Conservation (phyloP, 2,888 invertebrate species). For the Ichneumoninae sp. region DNA sequence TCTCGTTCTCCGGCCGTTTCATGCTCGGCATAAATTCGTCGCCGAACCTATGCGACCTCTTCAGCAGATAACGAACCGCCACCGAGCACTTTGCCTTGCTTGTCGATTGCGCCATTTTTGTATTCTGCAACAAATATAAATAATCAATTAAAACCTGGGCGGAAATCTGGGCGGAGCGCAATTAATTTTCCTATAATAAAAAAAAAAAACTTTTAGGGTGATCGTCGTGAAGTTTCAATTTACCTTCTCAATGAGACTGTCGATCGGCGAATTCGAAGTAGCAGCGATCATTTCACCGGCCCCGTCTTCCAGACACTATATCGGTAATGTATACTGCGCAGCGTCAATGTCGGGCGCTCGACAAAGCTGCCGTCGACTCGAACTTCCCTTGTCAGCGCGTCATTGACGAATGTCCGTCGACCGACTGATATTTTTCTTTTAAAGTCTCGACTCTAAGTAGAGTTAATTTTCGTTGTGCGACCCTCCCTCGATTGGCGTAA, state of each 20-base stretch:
- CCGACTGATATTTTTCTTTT: slow-evolving; percentile 19
- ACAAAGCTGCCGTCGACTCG: not conserved
- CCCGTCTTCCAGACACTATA: not conserved
- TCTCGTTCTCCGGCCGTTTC: slow-evolving; percentile 11
- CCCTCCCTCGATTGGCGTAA: not conserved
- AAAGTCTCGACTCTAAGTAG: not conserved
- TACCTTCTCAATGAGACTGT: slow-evolving; percentile 46
- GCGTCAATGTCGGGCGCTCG: not conserved
- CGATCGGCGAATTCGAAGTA: slow-evolving; percentile 42
- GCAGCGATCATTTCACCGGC: slow-evolving; percentile 31
- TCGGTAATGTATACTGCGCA: not conserved
- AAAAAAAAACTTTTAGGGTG: not conserved
- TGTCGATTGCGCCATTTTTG: slow-evolving; percentile 13
- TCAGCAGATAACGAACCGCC: slow-evolving; percentile 35
- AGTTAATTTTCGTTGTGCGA: not conserved
- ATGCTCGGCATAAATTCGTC: slow-evolving; percentile 35
- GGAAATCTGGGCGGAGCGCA: not conserved
- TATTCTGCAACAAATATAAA: slow-evolving; percentile 41
- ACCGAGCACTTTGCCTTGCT: not conserved
- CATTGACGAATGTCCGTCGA: not conserved
- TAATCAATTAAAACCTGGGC: not conserved
- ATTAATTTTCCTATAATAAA: not conserved
- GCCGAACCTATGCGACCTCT: slow-evolving; percentile 52
- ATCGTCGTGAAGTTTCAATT: not conserved
- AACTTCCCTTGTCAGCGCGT: not conserved